Evolutionary conservation across 1,140 invertebrate genomes (phyloP), one percentile per base, ranked within the genome.

Genomic region (Ostrea denselamellosa): DNA sequence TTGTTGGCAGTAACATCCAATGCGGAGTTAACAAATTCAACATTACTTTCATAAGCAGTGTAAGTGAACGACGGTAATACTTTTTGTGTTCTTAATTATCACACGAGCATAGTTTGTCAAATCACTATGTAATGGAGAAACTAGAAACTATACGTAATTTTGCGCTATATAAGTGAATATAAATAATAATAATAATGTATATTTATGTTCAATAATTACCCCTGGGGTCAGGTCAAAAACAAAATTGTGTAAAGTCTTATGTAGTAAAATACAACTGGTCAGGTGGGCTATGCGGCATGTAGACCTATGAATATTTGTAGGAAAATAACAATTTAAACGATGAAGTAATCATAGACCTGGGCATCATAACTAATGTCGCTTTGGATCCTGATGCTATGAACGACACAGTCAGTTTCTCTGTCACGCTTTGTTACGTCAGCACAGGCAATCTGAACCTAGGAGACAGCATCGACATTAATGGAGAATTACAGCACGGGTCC

Each of bases 251-350:
- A n/a, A n/a, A n/a, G n/a, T n/a, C n/a, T n/a, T n/a, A n/a, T n/a
- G n/a, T n/a, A n/a, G n/a, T n/a, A n/a, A n/a, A n/a, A n/a, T n/a
- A n/a, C n/a, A n/a, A n/a, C n/a, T n/a, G n/a, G n/a, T n/a, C n/a
- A n/a, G n/a, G n/a, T n/a, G n/a, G n/a, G n/a, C n/a, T n/a, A 44
- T 44, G 34, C 34, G 34, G 34, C 34, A 44, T 44, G 5, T 44
- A 44, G 34, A 44, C 34, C 34, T 44, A 1, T 44, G 5, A 44
- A 19, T n/a, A 19, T 62, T 12, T 12, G 0, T 77, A 77, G 68
- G 68, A 77, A 77, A 77, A 34, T 8, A 77, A 77, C 25, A 77
- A 77, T 25, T 77, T 77, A 34, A 77, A 77, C 68, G 68, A 77
- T 77, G 17, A 77, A 34, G 68, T 34, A 22, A 77, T 28, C 28